A percentile compares a stretch with the other conserved stretches of the same genome.
Evolutionary conservation across 2,113 vertebrate species (phyloP).

Genomic region (Syngnathoides biaculeatus): DNA sequence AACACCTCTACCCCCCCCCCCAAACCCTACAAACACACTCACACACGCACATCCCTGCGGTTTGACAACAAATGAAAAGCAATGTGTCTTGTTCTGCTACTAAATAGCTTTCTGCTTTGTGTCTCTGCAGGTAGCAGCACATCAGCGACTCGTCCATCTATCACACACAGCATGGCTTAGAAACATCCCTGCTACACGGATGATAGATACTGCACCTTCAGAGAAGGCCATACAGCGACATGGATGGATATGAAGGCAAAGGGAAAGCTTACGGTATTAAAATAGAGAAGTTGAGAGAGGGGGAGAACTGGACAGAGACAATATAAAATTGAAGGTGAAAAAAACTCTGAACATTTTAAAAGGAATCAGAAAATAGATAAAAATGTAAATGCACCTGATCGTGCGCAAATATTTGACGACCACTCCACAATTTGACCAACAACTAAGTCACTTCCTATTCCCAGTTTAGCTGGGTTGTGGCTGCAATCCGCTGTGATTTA

Average conservation of each 20-base stretch:
- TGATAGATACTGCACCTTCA: slow-evolving; percentile 67
- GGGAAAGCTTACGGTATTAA: slow-evolving; percentile 39
- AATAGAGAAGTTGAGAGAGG: slow-evolving; percentile 35
- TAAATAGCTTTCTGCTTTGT: slow-evolving; percentile 77
- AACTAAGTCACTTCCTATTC: slow-evolving; percentile 28
- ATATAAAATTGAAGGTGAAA: slow-evolving; percentile 23
- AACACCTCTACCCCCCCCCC: slow-evolving; percentile 15
- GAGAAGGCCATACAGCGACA: slow-evolving; percentile 47
- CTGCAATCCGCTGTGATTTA: slow-evolving; percentile 64
- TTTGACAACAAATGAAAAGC: slow-evolving; percentile 75
- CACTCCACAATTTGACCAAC: slow-evolving; percentile 59
- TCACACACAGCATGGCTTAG: slow-evolving; percentile 63
- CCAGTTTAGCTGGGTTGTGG: slow-evolving; percentile 54
- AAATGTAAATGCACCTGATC: slow-evolving; percentile 16
- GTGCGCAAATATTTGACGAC: slow-evolving; percentile 29
- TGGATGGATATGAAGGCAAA: slow-evolving; percentile 45
- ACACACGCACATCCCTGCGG: slow-evolving; percentile 31
- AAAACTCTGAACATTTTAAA: background rate
- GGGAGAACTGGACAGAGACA: slow-evolving; percentile 11
- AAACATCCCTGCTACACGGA: slow-evolving; percentile 67
- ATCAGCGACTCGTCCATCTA: slow-evolving; percentile 72
- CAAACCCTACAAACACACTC: too few species aligned
- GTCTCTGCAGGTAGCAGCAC: slow-evolving; percentile 74
- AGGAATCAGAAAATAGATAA: background rate
- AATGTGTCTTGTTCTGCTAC: slow-evolving; percentile 75